phyloP scores from a whole-genome alignment of 2,888 invertebrate genomes.

The Tridacna crocea region DNA sequence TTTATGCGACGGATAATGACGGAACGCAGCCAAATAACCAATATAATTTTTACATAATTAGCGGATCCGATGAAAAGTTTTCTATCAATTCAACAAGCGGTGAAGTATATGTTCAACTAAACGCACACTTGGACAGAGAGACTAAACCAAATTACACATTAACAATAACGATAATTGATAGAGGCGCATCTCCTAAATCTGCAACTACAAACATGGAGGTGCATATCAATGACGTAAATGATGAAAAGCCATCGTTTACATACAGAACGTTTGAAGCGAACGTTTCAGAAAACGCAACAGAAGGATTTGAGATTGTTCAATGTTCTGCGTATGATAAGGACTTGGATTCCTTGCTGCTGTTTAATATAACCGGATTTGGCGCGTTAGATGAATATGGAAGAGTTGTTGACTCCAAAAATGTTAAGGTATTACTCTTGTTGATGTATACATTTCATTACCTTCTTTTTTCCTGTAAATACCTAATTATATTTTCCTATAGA shows the following conservation, averaged over 20 bases:
- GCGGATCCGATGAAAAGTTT: conserved; percentile 50
- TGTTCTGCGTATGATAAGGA: conserved; percentile 44
- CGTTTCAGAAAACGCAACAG: conserved; percentile 31
- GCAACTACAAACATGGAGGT: conserved; percentile 71
- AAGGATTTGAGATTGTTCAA: background rate
- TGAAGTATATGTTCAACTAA: conserved; percentile 41
- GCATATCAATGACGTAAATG: conserved; percentile 73
- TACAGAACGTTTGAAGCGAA: background rate
- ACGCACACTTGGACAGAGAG: conserved; percentile 48
- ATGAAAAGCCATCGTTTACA: conserved; percentile 67
- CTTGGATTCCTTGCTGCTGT: conserved; percentile 21
- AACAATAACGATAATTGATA: conserved; percentile 70
- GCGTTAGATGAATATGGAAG: conserved; percentile 42
- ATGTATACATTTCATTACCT: no score
- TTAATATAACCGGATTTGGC: conserved; percentile 20
- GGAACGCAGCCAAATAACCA: conserved; percentile 44
- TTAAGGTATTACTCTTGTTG: conserved; percentile 28
- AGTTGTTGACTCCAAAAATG: conserved; percentile 9
- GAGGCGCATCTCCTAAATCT: conserved; percentile 62
- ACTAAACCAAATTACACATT: conserved; percentile 57
- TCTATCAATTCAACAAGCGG: conserved; percentile 43
- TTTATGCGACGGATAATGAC: conserved; percentile 44
- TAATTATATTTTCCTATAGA: no score
- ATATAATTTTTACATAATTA: conserved; percentile 43
- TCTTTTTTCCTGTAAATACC: no score